These are phyloP conservation scores for Hybos culiciformis DNA, from an alignment of 2,888 invertebrate species.

Conservation along the genomic window DNA sequence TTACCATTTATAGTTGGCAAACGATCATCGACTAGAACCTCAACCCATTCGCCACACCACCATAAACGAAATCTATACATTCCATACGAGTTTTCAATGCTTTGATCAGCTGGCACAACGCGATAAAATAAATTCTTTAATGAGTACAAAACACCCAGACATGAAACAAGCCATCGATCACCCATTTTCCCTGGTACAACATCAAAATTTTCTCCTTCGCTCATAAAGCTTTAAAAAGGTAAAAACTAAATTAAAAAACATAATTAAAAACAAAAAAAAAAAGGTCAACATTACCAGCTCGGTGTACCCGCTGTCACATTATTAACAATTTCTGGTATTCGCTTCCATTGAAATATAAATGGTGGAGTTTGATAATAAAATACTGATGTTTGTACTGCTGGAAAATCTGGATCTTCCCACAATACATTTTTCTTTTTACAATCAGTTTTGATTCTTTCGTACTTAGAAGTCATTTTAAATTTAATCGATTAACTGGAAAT, in stretches of 20 bases:
- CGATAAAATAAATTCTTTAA: constrained; percentile 80
- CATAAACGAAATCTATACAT: constrained; percentile 80
- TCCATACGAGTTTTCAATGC: constrained; percentile 57
- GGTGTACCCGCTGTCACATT: too few species aligned
- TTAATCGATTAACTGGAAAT: too few species aligned
- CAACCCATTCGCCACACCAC: constrained; percentile 92
- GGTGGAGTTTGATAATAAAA: constrained; percentile 93
- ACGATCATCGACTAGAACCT: constrained; percentile 77
- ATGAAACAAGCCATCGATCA: constrained; percentile 82
- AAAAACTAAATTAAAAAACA: too few species aligned
- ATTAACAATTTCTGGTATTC: constrained; percentile 69
- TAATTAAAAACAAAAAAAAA: too few species aligned
- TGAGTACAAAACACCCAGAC: constrained; percentile 69
- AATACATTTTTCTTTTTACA: constrained; percentile 66
- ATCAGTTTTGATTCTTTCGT: constrained; percentile 67
- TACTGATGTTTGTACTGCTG: constrained; percentile 74
- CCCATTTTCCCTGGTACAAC: constrained; percentile 80
- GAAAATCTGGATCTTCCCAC: constrained; percentile 88
- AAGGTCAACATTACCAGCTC: too few species aligned
- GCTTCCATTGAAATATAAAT: constrained; percentile 82
- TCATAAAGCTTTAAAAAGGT: constrained; percentile 24
- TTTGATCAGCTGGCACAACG: constrained; percentile 83
- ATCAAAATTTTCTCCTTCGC: constrained; percentile 55
- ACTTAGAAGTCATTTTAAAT: constrained; percentile 38
- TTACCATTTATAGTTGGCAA: constrained; percentile 77